Percentiles rank a stretch among this genome's conserved stretches.
phyloP scores from a whole-genome alignment of 2,113 vertebrate species.

The Nestor notabilis region DNA sequence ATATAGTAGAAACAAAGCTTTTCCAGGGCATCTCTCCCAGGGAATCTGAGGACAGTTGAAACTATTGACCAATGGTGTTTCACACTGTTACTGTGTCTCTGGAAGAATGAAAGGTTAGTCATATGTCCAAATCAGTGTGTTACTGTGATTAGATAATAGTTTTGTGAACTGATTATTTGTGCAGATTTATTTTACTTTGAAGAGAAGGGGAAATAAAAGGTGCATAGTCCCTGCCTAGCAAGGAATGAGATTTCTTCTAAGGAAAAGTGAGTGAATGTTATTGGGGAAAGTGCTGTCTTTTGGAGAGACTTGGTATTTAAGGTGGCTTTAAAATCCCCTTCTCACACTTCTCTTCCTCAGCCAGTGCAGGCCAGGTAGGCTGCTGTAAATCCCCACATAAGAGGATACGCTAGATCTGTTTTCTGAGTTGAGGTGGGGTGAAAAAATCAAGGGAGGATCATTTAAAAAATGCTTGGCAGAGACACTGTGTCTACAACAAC shows the following conservation, averaged over 20 bases:
- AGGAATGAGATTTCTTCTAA: neutral
- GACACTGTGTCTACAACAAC: neutral
- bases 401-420: neutral
- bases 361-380: neutral
- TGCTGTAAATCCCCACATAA: neutral
- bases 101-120: neutral
- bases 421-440: neutral
- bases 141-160: neutral
- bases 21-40: neutral
- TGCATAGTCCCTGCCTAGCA: too few species aligned
- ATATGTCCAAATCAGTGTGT: neutral
- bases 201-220: neutral
- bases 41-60: neutral
- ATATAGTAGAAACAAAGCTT: neutral
- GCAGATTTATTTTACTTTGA: neutral
- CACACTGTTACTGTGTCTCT: fast-evolving
- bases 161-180: neutral
- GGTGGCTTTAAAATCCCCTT: neutral
- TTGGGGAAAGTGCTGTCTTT: neutral
- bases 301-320: neutral
- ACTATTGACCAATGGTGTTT: neutral
- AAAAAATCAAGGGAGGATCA: neutral
- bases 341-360: neutral
- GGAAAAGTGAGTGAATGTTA: neutral
- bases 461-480: neutral